phyloP scores from a whole-genome alignment of 1,140 invertebrate species.

The Tetramorium simillimum region DNA sequence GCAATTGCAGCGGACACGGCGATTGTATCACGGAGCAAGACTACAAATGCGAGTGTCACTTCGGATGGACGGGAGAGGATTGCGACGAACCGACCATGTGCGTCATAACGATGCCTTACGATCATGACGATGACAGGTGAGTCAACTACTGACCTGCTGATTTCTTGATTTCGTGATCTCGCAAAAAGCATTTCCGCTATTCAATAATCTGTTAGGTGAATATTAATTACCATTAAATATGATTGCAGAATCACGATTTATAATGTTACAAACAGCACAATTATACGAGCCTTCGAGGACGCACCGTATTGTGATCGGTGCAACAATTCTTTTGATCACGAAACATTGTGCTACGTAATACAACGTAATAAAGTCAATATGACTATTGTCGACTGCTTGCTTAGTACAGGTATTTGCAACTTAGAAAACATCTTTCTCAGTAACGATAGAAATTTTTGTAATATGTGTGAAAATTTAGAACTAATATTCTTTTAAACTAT shows the following conservation, averaged over 20 bases:
- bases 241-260: conserved; percentile 30
- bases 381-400: conserved; percentile 55
- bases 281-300: background rate
- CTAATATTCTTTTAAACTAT: background rate
- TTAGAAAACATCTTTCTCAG: background rate
- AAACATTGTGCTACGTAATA: conserved; percentile 37
- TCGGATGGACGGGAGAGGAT: conserved; percentile 68
- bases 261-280: conserved; percentile 38
- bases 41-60: conserved; percentile 62
- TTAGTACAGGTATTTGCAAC: conserved; percentile 54
- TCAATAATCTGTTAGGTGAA: background rate
- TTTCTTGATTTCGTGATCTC: background rate
- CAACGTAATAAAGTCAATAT: background rate
- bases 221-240: background rate
- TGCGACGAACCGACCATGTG: conserved; percentile 65
- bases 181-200: background rate
- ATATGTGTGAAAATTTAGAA: background rate
- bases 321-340: background rate
- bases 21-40: conserved; percentile 41
- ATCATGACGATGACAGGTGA: conserved; percentile 10
- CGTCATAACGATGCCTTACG: background rate
- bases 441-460: background rate
- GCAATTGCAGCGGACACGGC: conserved; percentile 39
- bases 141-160: background rate
- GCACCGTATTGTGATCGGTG: conserved; percentile 42